Percentiles rank a stretch among this genome's conserved stretches.
phyloP scores from a whole-genome alignment of 2,113 vertebrate genomes.

The Polypterus senegalus region DNA sequence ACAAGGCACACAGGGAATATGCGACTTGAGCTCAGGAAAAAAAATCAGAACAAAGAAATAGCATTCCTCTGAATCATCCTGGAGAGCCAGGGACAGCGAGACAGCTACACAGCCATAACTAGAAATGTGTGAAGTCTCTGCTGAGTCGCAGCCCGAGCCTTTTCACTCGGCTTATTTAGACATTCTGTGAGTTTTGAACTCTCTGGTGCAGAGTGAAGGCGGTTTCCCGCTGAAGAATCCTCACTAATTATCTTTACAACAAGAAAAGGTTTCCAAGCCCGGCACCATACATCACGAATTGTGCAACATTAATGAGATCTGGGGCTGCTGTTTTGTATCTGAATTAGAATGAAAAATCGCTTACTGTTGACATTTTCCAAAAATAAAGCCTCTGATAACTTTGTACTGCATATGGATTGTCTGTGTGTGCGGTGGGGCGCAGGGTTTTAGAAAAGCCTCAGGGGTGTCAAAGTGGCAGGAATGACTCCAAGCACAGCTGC shows the following conservation, averaged over 20 bases:
- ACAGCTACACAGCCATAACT: slow-evolving; percentile 5
- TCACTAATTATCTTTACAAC: neutral
- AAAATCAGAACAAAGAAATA: neutral
- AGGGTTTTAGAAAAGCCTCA: too few relatives aligned
- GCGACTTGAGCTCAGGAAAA: neutral
- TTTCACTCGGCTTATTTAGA: neutral
- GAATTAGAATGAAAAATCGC: slow-evolving; percentile 11
- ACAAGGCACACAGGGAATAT: neutral
- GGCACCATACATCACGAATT: neutral
- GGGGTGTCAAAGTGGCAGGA: too few relatives aligned
- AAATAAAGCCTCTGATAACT: slow-evolving; percentile 13
- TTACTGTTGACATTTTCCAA: slow-evolving; percentile 4
- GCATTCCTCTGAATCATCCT: neutral
- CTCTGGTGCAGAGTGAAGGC: neutral
- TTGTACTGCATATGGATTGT: too few relatives aligned
- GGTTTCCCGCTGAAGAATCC: neutral
- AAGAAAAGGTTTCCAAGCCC: neutral
- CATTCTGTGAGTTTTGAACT: neutral
- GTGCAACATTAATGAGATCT: slow-evolving; percentile 5
- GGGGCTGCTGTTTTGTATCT: neutral
- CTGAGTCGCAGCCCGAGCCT: neutral
- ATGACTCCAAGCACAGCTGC: too few relatives aligned
- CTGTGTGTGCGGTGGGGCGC: too few relatives aligned
- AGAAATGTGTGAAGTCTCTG: neutral
- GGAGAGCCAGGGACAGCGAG: neutral